A percentile compares a stretch with the other conserved stretches of the same genome.
phyloP scores from a whole-genome alignment of 2,888 invertebrate species.

The Oligia strigilis region DNA sequence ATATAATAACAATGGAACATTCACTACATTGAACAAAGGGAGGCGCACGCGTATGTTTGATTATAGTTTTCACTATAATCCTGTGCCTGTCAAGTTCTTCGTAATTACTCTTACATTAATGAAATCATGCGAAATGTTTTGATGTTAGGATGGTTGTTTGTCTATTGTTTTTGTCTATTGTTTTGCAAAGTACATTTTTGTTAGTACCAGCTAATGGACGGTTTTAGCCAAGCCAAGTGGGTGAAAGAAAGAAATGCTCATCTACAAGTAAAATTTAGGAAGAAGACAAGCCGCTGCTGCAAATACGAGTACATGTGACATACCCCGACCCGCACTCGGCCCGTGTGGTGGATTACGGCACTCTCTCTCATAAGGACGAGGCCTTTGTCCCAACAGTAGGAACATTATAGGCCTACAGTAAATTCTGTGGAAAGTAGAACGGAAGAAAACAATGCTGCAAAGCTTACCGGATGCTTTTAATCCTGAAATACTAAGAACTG shows the following conservation, averaged over 20 bases:
- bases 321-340: background rate
- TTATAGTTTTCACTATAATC: slow-evolving; percentile 66
- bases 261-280: background rate
- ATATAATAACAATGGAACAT: slow-evolving; percentile 49
- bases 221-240: background rate
- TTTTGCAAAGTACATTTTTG: background rate
- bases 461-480: background rate
- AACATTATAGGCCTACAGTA: background rate
- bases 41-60: slow-evolving; percentile 73
- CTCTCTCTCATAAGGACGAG: background rate
- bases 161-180: background rate
- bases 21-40: slow-evolving; percentile 59
- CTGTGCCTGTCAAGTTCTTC: slow-evolving; percentile 2
- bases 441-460: background rate
- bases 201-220: background rate
- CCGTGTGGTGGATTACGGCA: background rate
- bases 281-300: background rate
- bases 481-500: background rate
- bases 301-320: background rate
- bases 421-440: background rate
- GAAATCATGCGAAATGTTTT: slow-evolving; percentile 8
- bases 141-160: slow-evolving; percentile 6
- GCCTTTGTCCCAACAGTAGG: background rate
- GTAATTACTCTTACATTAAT: slow-evolving; percentile 8
- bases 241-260: background rate